phyloP scores from a whole-genome alignment of 1,140 invertebrate genomes.

The Druon quercuslanigerum region DNA sequence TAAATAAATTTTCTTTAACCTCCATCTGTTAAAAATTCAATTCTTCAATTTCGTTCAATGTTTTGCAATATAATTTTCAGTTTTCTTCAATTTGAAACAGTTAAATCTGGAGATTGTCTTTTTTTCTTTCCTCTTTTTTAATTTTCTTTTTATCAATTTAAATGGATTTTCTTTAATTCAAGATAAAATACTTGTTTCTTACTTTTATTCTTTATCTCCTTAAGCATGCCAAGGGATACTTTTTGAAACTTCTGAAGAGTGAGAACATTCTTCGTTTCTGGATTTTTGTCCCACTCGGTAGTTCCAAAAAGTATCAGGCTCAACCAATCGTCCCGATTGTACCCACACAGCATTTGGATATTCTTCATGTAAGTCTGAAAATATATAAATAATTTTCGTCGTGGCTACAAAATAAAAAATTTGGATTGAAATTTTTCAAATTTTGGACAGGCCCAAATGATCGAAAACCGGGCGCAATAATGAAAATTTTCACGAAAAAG shows the following conservation, averaged over 20 bases:
- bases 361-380: slow-evolving; percentile 2
- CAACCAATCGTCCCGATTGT: slow-evolving; percentile 57
- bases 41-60: too few relatives aligned
- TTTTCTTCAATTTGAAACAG: too few relatives aligned
- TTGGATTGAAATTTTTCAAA: not conserved
- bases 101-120: too few relatives aligned
- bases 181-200: not conserved
- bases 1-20: too few relatives aligned
- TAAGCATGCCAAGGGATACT: slow-evolving; percentile 38
- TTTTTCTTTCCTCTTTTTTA: too few relatives aligned
- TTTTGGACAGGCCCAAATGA: too few relatives aligned
- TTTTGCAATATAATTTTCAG: too few relatives aligned
- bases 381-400: slow-evolving; percentile 10
- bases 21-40: too few relatives aligned
- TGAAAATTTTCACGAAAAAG: too few relatives aligned
- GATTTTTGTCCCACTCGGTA: slow-evolving; percentile 37
- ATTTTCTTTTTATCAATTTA: too few relatives aligned
- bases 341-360: slow-evolving; percentile 29
- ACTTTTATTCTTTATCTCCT: slow-evolving; percentile 43
- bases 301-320: slow-evolving; percentile 55
- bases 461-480: too few relatives aligned
- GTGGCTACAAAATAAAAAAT: slow-evolving; percentile 43
- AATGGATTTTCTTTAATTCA: too few relatives aligned
- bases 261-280: slow-evolving; percentile 43
- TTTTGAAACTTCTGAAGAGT: slow-evolving; percentile 44